phyloP scores from a whole-genome alignment of 2,113 vertebrate genomes.

The Macquaria australasica region DNA sequence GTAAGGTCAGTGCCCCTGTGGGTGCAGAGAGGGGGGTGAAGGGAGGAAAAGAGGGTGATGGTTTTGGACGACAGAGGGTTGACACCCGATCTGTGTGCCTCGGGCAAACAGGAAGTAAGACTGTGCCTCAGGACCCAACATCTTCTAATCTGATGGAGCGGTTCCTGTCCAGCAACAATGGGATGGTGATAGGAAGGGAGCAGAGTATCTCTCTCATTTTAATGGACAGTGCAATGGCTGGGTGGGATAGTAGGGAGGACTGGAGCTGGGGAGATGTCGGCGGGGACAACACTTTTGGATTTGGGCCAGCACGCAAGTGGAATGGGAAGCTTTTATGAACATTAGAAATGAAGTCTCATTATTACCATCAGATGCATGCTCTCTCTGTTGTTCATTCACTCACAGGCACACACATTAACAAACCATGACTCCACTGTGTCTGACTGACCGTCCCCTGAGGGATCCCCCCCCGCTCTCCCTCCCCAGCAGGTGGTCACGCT shows the following conservation, averaged over 20 bases:
- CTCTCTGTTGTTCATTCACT: slow-evolving; percentile 38
- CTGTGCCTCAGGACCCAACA: slow-evolving; percentile 33
- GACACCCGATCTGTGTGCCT: slow-evolving; percentile 76
- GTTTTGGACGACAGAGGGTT: slow-evolving; percentile 57
- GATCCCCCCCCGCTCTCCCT: slow-evolving; percentile 48
- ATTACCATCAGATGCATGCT: slow-evolving; percentile 19
- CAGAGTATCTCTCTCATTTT: slow-evolving; percentile 18
- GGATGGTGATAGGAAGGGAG: slow-evolving; percentile 43
- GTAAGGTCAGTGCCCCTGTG: slow-evolving; percentile 60
- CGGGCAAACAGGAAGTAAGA: slow-evolving; percentile 76
- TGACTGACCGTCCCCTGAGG: slow-evolving; percentile 68
- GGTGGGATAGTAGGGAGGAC: neutral
- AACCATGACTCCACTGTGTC: slow-evolving; percentile 73
- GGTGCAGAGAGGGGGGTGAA: slow-evolving; percentile 27
- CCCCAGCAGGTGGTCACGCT: slow-evolving; percentile 73
- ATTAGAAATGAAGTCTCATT: slow-evolving; percentile 38
- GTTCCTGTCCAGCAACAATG: slow-evolving; percentile 64
- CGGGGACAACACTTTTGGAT: slow-evolving; percentile 40
- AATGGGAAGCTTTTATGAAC: slow-evolving; percentile 53
- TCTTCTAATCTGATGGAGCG: slow-evolving; percentile 61
- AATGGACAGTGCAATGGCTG: slow-evolving; percentile 26
- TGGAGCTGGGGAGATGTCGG: slow-evolving; percentile 11
- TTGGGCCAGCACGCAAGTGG: slow-evolving; percentile 34
- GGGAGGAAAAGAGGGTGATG: slow-evolving; percentile 26
- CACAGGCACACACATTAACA: slow-evolving; percentile 47